Base-by-base conservation (phyloP, 92 coral and sea anemone genomes). In the Metridium senile region DNA sequence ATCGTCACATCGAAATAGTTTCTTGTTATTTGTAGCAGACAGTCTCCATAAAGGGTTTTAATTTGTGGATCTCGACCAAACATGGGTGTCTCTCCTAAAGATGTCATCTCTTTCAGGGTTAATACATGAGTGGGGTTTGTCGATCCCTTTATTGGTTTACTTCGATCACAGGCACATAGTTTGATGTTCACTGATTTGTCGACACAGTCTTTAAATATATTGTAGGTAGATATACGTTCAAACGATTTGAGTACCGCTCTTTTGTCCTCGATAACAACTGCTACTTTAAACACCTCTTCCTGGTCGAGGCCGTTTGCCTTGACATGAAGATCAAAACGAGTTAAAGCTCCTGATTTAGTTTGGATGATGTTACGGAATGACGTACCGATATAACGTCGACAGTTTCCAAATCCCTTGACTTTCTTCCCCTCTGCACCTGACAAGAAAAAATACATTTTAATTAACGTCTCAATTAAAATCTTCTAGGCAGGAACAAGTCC, bases 261-360 rank as follows among this genome's bases (percentile, higher is more conserved):
- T 9, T 56, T 28, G 23, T 39, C 43, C 9, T 61, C 52, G 26
- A 61, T 30, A 39, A 56, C 33, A 0, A 74, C 68, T 1, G 66
- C 79, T 26, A 74, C 63, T 74, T 45, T 74, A 49, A 74, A 74
- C 26, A 74, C 47, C 58, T 74, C 79, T 26, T 74, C 79, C 0
- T 19, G 79, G 1, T 66, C 79, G 34, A 63, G 66, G 13, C 23
- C 31, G 26, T n/a, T 61, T 0, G 68, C 52, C 51, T 68, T 68
- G 11, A 22, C 69, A 23, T 74, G 69, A 22, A 58, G 54, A 33
- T 74, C 69, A 22, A 74, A 74, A 1, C 46, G 27, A 16, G 52
- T 33, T 21, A 57, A 18, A 11, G 74, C 35, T 19, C 74, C 74
- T 7, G 74, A 68, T 0, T 68, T 68, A 31, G 57, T 68, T 68